phyloP scores from a whole-genome alignment of 64 coral and sea anemone species.

The Montipora efflorescens region DNA sequence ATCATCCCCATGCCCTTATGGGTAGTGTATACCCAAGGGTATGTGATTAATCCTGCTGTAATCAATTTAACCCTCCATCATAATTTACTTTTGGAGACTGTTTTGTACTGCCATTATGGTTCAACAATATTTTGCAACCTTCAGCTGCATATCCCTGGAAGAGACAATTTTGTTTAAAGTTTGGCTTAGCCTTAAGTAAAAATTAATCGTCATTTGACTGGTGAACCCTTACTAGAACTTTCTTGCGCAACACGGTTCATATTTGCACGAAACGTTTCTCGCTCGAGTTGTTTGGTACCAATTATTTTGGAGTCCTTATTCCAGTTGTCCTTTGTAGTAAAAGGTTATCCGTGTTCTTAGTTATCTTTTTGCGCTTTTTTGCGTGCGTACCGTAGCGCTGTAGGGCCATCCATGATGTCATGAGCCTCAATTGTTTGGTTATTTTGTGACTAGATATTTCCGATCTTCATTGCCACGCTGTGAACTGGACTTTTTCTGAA shows the following conservation, averaged over 20 bases:
- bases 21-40: too few relatives aligned
- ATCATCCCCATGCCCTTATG: too few relatives aligned
- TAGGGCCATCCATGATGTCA: not conserved
- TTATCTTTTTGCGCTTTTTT: constrained; percentile 40
- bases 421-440: not conserved
- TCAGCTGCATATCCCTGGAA: not conserved
- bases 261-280: not conserved
- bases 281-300: not conserved
- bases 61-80: not conserved
- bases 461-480: not conserved
- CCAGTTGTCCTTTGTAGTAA: not conserved
- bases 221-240: not conserved
- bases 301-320: not conserved
- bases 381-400: constrained; percentile 2
- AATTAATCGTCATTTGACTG: not conserved
- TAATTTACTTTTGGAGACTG: not conserved
- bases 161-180: not conserved
- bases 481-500: not conserved
- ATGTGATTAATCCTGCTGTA: too few relatives aligned
- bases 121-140: not conserved
- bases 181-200: not conserved
- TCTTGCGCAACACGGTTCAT: not conserved
- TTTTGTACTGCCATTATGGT: not conserved
- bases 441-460: not conserved
- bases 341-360: not conserved